These are phyloP conservation scores for Ceyx cyanopectus DNA, from an alignment of 2,113 vertebrate genomes.

Conservation along the genomic window DNA sequence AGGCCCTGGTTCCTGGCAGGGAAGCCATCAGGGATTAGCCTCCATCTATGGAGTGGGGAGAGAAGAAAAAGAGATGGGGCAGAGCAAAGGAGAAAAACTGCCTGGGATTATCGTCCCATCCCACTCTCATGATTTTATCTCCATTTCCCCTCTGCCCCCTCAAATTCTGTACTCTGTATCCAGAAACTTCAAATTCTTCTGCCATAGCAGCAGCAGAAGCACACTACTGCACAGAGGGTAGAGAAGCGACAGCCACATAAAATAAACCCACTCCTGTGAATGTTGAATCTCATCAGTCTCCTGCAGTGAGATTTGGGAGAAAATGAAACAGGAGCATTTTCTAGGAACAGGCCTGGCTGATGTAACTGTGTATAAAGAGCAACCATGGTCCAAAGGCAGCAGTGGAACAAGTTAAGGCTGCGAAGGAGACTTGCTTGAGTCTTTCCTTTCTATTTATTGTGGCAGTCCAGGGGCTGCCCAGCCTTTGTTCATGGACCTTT, in stretches of 20 bases:
- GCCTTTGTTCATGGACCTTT: background rate
- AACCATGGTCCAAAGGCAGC: accelerated
- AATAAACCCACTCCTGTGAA: background rate
- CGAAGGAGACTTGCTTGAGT: accelerated
- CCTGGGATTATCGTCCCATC: background rate
- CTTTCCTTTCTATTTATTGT: background rate
- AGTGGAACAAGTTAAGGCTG: background rate
- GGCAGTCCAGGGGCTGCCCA: background rate
- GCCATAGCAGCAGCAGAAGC: accelerated
- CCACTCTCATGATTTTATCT: background rate
- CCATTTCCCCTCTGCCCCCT: background rate
- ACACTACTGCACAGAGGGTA: background rate
- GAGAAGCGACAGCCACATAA: background rate
- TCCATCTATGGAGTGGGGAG: background rate
- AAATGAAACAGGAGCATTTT: background rate
- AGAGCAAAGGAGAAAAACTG: background rate
- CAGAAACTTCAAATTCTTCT: background rate
- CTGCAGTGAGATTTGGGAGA: background rate
- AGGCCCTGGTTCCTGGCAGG: background rate
- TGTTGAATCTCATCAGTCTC: background rate
- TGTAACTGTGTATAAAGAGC: background rate
- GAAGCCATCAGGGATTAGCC: background rate
- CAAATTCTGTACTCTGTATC: background rate
- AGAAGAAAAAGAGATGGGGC: background rate
- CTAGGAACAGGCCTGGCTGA: background rate